Conservation (phyloP, 1,140 invertebrate genomes). For the Pseudomyrmex cubaensis region DNA sequence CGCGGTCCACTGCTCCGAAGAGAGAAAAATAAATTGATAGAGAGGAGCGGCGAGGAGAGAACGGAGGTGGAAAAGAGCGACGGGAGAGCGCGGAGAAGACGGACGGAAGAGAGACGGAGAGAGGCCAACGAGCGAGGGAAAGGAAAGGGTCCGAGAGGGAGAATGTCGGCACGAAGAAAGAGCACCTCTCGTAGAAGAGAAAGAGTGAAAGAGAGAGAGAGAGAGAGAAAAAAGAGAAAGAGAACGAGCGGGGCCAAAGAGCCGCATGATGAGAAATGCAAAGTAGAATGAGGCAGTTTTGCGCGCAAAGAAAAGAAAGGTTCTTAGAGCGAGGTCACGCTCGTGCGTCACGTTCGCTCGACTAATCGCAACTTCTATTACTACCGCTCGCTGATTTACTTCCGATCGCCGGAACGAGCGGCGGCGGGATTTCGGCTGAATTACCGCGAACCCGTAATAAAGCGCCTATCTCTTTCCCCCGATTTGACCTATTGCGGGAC, state of each 20-base stretch:
- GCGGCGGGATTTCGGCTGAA: conserved; percentile 54
- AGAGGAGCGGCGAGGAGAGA: conserved; percentile 63
- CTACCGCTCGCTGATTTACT: conserved; percentile 61
- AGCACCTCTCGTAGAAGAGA: conserved; percentile 34
- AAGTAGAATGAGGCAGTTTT: conserved; percentile 61
- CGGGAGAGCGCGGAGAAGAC: background rate
- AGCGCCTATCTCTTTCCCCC: background rate
- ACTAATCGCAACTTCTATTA: conserved; percentile 70
- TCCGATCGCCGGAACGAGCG: conserved; percentile 53
- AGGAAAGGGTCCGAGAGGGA: conserved; percentile 25
- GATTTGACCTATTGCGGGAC: conserved; percentile 11
- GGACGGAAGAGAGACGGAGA: conserved; percentile 21
- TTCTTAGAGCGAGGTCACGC: conserved; percentile 46
- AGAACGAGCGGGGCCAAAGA: conserved; percentile 24
- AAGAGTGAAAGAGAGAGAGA: background rate
- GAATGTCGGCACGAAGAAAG: conserved; percentile 8
- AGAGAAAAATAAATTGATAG: conserved; percentile 85
- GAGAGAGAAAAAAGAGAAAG: background rate
- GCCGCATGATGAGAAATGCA: conserved; percentile 66
- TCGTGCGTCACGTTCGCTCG: conserved; percentile 62
- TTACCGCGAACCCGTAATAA: conserved; percentile 44
- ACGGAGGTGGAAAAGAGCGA: conserved; percentile 28
- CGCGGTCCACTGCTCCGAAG: conserved; percentile 83
- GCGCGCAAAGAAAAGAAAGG: conserved; percentile 50
- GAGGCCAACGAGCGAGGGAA: conserved; percentile 8